Conservation (phyloP, 1,140 invertebrate genomes). For the Samia ricini region DNA sequence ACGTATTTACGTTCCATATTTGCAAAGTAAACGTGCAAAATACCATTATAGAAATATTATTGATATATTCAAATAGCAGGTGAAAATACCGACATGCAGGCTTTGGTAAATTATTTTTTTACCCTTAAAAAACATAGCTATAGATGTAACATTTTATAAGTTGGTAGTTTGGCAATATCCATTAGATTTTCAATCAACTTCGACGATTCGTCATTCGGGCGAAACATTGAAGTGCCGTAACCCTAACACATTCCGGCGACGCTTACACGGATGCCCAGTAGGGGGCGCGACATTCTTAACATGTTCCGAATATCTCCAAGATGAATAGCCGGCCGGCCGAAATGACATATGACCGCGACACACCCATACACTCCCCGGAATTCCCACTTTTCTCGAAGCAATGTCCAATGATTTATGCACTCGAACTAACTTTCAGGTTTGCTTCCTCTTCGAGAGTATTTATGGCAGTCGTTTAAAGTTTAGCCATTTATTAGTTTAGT, state of each 20-base stretch:
- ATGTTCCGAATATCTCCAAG: slow-evolving; percentile 68
- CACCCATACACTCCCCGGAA: slow-evolving; percentile 46
- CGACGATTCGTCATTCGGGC: not conserved
- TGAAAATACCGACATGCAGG: no score
- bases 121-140: no score
- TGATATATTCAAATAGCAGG: no score
- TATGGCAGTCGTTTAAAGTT: slow-evolving; percentile 47
- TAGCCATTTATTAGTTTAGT: slow-evolving; percentile 16
- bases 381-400: slow-evolving; percentile 37
- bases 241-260: slow-evolving; percentile 21
- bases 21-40: no score
- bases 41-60: no score
- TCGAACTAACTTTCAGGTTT: slow-evolving; percentile 41
- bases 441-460: slow-evolving; percentile 48
- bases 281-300: slow-evolving; percentile 50
- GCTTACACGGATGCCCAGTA: slow-evolving; percentile 33
- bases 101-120: no score
- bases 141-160: not conserved
- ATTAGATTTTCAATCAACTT: not conserved
- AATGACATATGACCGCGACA: slow-evolving; percentile 56
- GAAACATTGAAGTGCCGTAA: slow-evolving; percentile 17
- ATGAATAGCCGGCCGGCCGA: slow-evolving; percentile 61
- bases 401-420: slow-evolving; percentile 51
- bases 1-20: not conserved
- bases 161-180: not conserved